Conservation (phyloP, 2,888 invertebrate genomes). For the Acanthosepion pharaonis region DNA sequence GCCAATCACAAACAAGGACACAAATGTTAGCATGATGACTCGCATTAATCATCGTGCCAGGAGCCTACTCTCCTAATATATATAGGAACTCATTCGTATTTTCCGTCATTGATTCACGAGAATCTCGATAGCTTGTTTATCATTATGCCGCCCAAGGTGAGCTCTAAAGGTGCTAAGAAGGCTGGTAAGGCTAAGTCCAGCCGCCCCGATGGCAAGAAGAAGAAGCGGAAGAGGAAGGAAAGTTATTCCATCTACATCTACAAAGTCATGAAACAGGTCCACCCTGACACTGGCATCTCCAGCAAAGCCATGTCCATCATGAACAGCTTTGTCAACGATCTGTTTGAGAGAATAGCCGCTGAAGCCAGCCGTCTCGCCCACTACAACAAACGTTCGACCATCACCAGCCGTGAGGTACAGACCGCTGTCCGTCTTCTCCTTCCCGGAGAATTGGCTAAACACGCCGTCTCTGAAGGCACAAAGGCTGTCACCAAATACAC, state of each 20-base stretch:
- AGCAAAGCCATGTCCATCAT: constrained; percentile 58
- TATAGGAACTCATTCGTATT: neutral
- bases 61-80: constrained; percentile 35
- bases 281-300: constrained; percentile 69
- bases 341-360: constrained; percentile 69
- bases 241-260: constrained; percentile 66
- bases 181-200: constrained; percentile 60
- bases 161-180: constrained; percentile 62
- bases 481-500: constrained; percentile 73
- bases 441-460: constrained; percentile 84
- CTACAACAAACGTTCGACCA: constrained; percentile 67
- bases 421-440: constrained; percentile 81
- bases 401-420: constrained; percentile 83
- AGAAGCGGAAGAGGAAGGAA: constrained; percentile 61
- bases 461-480: constrained; percentile 77
- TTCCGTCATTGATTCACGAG: neutral
- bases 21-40: neutral
- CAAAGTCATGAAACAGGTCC: constrained; percentile 69
- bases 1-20: neutral
- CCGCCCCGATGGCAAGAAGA: constrained; percentile 65
- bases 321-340: constrained; percentile 71
- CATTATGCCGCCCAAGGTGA: constrained; percentile 55
- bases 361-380: constrained; percentile 66
- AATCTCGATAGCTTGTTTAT: neutral
- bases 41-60: neutral